Evolutionary conservation across 2,797 vertebrate species (phyloP).

Genomic region (Menidia menidia): DNA sequence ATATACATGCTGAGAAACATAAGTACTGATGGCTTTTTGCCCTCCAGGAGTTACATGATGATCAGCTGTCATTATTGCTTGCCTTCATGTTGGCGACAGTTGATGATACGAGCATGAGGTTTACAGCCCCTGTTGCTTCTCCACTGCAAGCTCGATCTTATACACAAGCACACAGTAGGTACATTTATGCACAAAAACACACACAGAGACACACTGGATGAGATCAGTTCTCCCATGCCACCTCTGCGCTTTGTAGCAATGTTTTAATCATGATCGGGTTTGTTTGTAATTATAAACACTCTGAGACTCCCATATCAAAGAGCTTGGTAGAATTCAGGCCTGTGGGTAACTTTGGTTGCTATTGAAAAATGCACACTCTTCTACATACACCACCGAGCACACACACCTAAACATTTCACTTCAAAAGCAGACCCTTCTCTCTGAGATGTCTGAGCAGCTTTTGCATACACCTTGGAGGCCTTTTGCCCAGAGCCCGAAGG

Average conservation of each 20-base stretch:
- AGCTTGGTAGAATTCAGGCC: constrained; percentile 83
- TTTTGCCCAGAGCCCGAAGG: constrained; percentile 80
- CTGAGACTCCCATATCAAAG: constrained; percentile 83
- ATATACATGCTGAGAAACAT: constrained; percentile 65
- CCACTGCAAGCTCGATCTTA: constrained; percentile 6
- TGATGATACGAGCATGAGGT: constrained; percentile 61
- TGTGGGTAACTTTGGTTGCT: constrained; percentile 82
- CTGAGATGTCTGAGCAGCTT: constrained; percentile 65
- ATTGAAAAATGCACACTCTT: constrained; percentile 76
- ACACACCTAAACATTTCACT: constrained; percentile 50
- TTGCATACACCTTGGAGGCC: constrained; percentile 85
- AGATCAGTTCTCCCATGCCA: constrained; percentile 67
- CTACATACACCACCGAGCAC: constrained; percentile 5
- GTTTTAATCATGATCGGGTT: constrained; percentile 86
- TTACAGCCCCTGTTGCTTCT: constrained; percentile 54
- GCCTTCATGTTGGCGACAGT: constrained; percentile 41
- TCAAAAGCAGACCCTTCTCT: constrained; percentile 78
- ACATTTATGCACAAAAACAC: constrained; percentile 1
- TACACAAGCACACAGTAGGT: constrained; percentile 9
- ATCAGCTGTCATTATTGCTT: constrained; percentile 64
- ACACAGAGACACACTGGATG: constrained; percentile 26
- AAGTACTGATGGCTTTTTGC: constrained; percentile 58
- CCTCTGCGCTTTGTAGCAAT: constrained; percentile 70
- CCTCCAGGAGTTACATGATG: constrained; percentile 68
- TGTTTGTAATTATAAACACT: constrained; percentile 87